These are phyloP conservation scores for Setophaga petechia DNA, from an alignment of 2,113 vertebrate genomes.

Conservation along the genomic window DNA sequence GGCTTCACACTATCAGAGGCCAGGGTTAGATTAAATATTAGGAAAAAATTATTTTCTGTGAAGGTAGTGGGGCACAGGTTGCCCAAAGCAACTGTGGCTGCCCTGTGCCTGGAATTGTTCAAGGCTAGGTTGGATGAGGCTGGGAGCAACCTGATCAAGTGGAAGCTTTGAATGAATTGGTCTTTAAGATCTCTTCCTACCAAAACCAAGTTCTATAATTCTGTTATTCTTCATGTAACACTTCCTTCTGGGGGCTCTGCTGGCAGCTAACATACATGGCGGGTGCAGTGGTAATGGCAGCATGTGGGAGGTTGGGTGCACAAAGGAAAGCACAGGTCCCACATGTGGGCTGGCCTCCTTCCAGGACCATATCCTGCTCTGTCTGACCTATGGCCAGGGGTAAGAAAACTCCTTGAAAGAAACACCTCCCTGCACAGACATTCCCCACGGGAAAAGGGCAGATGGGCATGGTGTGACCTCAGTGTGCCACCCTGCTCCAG, in stretches of 20 bases:
- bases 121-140: neutral
- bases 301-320: neutral
- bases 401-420: neutral
- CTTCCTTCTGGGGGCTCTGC: neutral
- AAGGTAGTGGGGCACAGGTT: neutral
- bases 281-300: neutral
- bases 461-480: neutral
- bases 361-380: neutral
- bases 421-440: neutral
- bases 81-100: neutral
- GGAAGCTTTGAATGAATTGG: fast-evolving
- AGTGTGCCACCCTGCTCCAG: neutral
- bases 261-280: neutral
- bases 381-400: neutral
- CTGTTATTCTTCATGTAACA: neutral
- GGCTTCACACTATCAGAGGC: neutral
- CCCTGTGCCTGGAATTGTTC: neutral
- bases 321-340: neutral
- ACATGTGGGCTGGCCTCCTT: neutral
- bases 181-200: neutral
- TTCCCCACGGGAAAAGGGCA: neutral
- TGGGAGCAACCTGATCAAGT: neutral
- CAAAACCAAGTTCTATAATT: neutral
- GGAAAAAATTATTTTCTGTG: neutral
- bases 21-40: neutral